These are phyloP conservation scores for Patella pellucida DNA, from an alignment of 2,888 invertebrate genomes.

Conservation along the genomic window DNA sequence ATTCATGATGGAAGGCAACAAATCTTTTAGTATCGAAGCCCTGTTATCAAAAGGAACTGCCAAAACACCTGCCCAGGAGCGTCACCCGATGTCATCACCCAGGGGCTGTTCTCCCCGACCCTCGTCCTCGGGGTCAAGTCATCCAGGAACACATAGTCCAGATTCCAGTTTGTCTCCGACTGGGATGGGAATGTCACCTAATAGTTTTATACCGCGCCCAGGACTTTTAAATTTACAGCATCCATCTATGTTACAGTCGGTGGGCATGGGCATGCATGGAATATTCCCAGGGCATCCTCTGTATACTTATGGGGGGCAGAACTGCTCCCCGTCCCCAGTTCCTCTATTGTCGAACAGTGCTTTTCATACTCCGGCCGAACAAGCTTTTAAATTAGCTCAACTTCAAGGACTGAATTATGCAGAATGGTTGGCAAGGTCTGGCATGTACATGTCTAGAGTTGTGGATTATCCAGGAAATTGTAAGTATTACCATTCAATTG, in stretches of 20 bases:
- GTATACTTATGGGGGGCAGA: slow-evolving; percentile 34
- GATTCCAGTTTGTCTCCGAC: slow-evolving; percentile 49
- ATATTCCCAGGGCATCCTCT: slow-evolving; percentile 41
- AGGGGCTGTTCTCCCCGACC: slow-evolving; percentile 40
- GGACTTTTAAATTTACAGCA: slow-evolving; percentile 54
- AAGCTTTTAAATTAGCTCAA: slow-evolving; percentile 62
- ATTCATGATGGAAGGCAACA: slow-evolving; percentile 66
- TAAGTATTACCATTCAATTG: slow-evolving; percentile 22
- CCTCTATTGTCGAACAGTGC: slow-evolving; percentile 59
- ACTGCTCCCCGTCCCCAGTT: slow-evolving; percentile 19
- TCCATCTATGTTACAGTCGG: slow-evolving; percentile 28
- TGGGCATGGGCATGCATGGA: slow-evolving; percentile 26
- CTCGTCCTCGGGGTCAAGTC: slow-evolving; percentile 50
- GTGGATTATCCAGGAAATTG: slow-evolving; percentile 63
- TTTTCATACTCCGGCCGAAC: slow-evolving; percentile 63
- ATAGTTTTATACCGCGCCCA: slow-evolving; percentile 52
- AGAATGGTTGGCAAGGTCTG: slow-evolving; percentile 91
- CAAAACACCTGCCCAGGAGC: slow-evolving; percentile 16
- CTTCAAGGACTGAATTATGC: slow-evolving; percentile 47
- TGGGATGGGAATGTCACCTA: slow-evolving; percentile 28
- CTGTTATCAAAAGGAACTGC: slow-evolving; percentile 78
- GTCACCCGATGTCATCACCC: slow-evolving; percentile 23
- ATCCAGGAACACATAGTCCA: slow-evolving; percentile 49
- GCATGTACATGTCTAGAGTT: slow-evolving; percentile 88
- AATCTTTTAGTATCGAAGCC: slow-evolving; percentile 93